Base-by-base conservation (phyloP, 2,113 vertebrate genomes). In the Panurus biarmicus region DNA sequence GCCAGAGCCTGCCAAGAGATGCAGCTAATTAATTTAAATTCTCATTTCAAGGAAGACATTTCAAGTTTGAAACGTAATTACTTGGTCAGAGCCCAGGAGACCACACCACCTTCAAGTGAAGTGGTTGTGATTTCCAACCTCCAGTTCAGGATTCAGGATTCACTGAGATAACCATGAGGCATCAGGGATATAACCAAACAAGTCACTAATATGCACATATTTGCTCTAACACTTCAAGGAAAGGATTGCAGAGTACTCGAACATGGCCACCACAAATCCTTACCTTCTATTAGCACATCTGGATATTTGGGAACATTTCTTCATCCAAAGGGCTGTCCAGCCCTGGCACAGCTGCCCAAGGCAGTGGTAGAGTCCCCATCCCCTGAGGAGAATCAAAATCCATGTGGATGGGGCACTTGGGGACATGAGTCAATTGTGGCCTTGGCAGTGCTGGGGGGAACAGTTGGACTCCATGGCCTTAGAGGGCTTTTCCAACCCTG, bases 11-110 rank as follows among this genome's bases (percentile, higher is more conserved):
- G 71, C 90, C 69, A 89, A 94, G 66, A 90, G 87, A 91, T 36
- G 42, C 81, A 47, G 75, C 62, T 95, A 89, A 97, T 96, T 94
- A 87, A 85, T 95, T 97, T 94, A 90, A 85, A 85, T 64, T 87
- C 92, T 87, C 87, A 79, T 93, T 94, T 92, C 76, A 82, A 83
- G 72, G 65, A 20, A 94, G 92, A 92, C 73, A 75, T 91, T 95
- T 96, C 93, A 80, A 93, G 78, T 94, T 90, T 53, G 64, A 80
- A 92, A 91, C 1, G 0, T 87, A 96, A 95, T 96, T 93, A 95
- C 89, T 89, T 77, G 95, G 87, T 72, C 85, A 67, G 78, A 74
- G 64, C 92, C 85, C 96, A 90, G 67, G 79, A 94, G 91, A 88
- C 45, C 25, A 10, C 33, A 33, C 44, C 62, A 58, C 47, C 75